Evolutionary conservation across 2,888 invertebrate species (phyloP).

Genomic region (Lysandra bellargus): DNA sequence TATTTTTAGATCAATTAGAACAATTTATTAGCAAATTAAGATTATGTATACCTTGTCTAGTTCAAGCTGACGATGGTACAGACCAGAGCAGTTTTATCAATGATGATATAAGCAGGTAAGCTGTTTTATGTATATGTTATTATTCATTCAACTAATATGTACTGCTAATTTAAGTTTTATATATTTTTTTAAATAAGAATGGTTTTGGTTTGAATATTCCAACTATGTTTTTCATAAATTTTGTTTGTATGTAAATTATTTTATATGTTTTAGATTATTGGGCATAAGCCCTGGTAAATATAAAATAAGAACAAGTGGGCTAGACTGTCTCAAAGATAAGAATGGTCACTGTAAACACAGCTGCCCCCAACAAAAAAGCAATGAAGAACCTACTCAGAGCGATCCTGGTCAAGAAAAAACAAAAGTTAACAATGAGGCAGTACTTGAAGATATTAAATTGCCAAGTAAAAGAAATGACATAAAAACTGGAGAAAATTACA

Average conservation of each 20-base stretch:
- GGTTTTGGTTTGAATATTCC: too few species aligned
- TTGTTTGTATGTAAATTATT: neutral
- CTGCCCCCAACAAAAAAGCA: conserved; percentile 45
- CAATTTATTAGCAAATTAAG: conserved; percentile 63
- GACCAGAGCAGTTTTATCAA: conserved; percentile 57
- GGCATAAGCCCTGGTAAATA: conserved; percentile 69
- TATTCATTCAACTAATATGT: neutral
- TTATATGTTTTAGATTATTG: conserved; percentile 57
- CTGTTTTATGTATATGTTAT: conserved; percentile 20
- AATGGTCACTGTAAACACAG: conserved; percentile 67
- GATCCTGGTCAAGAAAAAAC: conserved; percentile 47
- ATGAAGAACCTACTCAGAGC: conserved; percentile 49
- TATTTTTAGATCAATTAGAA: conserved; percentile 67
- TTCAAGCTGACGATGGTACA: conserved; percentile 53
- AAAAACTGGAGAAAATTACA: conserved; percentile 54
- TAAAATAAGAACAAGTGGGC: conserved; percentile 62
- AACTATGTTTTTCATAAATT: neutral
- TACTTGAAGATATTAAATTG: conserved; percentile 56
- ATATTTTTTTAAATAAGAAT: neutral
- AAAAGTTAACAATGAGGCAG: conserved; percentile 60
- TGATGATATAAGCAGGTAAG: conserved; percentile 66
- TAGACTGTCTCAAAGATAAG: conserved; percentile 65
- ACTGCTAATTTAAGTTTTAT: neutral
- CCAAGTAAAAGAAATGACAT: conserved; percentile 52
- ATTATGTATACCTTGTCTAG: conserved; percentile 62